A percentile compares a stretch with the other conserved stretches of the same genome.
Conservation (phyloP, 92 coral and sea anemone genomes). For the Pocillopora meandrina region DNA sequence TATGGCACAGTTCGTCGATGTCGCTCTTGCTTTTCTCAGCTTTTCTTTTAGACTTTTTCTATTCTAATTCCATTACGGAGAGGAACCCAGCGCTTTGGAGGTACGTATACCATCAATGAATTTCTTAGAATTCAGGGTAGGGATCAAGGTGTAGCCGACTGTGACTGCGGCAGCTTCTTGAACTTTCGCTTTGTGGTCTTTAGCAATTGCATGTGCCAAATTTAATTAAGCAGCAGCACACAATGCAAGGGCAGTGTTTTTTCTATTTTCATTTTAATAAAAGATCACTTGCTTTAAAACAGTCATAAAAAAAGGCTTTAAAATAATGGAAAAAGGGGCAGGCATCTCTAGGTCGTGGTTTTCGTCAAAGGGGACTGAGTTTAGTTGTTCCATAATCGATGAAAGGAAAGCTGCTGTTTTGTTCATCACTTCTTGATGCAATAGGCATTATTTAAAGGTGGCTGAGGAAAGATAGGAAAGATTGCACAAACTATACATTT, state of each 20-base stretch:
- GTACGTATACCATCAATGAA: slow-evolving; percentile 48
- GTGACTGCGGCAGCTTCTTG: slow-evolving; percentile 49
- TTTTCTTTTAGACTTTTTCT: slow-evolving; percentile 32
- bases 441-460: too few species aligned
- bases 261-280: too few species aligned
- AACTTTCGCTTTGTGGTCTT: slow-evolving; percentile 34
- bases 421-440: too few species aligned
- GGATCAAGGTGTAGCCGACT: slow-evolving; percentile 45
- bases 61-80: slow-evolving; percentile 52
- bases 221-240: slow-evolving; percentile 21
- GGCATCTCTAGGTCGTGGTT: too few species aligned
- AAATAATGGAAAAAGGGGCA: too few species aligned
- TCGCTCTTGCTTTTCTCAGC: slow-evolving; percentile 21
- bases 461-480: too few species aligned
- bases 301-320: too few species aligned
- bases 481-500: too few species aligned
- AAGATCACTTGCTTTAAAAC: too few species aligned
- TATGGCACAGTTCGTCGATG: slow-evolving; percentile 37
- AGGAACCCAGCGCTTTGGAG: slow-evolving; percentile 66
- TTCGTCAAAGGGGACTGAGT: too few species aligned
- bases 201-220: slow-evolving; percentile 57
- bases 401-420: too few species aligned
- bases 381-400: too few species aligned
- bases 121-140: slow-evolving; percentile 30
- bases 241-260: neutral